Evolutionary conservation across 2,888 invertebrate species (phyloP), one percentile per base, ranked within the genome.

Genomic region (Netelia melanura): DNA sequence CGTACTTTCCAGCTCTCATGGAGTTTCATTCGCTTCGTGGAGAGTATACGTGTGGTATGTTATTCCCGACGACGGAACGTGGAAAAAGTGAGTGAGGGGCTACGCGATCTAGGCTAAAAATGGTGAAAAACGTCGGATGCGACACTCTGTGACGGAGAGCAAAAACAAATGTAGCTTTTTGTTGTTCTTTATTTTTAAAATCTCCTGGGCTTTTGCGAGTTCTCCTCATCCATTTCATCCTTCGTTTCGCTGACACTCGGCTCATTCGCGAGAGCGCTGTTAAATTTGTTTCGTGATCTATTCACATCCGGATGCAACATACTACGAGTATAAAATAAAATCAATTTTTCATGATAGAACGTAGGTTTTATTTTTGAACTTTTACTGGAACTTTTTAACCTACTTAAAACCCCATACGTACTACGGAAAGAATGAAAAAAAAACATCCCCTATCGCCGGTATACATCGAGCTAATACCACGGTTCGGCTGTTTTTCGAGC

Each of bases 161-260:
- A 83, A 79, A 83, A 83, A 79, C 83, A 68, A 74, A 68, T 64
- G 61, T 54, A 44, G 79, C 30, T 44, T 38, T 54, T 62, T 30
- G 17, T 21, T 48, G 14, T 61, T 72, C 43, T 71, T 54, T 72
- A 21, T 70, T 56, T 30, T 70, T 70, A 38, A 54, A 11, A 68
- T 81, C 84, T 83, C 62, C 62, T 52, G 80, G 84, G 65, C 76
- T 81, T 81, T 86, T 82, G 74, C 56, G 62, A 6, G 80, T 83
- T 84, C 79, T 83, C 76, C 75, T 61, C 61, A 61, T 78, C 81
- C 74, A 72, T 83, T 87, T 79, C 64, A 77, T 43, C 83, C 72
- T 78, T 62, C 61, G 70, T 70, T 70, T 58, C 65, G 48, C n/a
- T 30, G 71, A 71, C 48, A 71, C 71, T 30, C 56, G 71, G 25